These are phyloP conservation scores for Protosalanx chinensis DNA, from an alignment of 2,797 vertebrate genomes.

Conservation along the genomic window DNA sequence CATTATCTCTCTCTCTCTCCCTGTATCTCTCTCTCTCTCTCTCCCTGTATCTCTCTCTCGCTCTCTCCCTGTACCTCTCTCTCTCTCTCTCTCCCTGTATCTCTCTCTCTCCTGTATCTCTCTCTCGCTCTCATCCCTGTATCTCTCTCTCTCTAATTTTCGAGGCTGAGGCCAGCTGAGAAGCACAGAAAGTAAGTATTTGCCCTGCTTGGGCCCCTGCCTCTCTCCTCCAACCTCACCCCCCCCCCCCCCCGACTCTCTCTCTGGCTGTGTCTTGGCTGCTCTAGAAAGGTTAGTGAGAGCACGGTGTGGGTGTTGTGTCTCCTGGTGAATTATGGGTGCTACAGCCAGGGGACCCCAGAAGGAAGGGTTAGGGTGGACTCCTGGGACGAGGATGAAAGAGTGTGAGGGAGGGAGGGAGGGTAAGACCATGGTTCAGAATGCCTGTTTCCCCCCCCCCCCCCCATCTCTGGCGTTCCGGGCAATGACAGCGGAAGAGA, in stretches of 20 bases:
- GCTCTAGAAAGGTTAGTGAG: constrained; percentile 72
- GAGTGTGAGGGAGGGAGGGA: constrained; percentile 54
- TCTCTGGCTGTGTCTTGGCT: constrained; percentile 67
- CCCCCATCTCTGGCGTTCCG: constrained; percentile 75
- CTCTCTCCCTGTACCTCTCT: no score
- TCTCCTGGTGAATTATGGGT: constrained; percentile 78
- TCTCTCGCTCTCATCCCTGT: not conserved
- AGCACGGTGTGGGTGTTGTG: constrained; percentile 75
- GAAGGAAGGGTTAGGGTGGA: constrained; percentile 68
- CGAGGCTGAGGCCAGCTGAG: constrained; percentile 55
- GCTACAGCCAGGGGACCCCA: constrained; percentile 74
- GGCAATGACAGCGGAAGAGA: constrained; percentile 76
- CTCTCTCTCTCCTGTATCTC: no score
- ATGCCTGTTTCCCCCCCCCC: constrained; percentile 83
- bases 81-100: not conserved
- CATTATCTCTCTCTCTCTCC: no score
- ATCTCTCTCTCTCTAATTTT: constrained; percentile 40
- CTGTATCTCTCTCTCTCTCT: no score
- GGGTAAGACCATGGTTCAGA: constrained; percentile 74
- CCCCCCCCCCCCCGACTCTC: constrained; percentile 14
- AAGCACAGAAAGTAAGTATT: constrained; percentile 65
- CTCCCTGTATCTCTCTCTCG: no score
- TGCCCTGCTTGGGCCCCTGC: constrained; percentile 61
- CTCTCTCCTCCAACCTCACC: not conserved
- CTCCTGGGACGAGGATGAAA: constrained; percentile 75